These are phyloP conservation scores for Luperina testacea DNA, from an alignment of 2,888 invertebrate genomes.

Conservation along the genomic window DNA sequence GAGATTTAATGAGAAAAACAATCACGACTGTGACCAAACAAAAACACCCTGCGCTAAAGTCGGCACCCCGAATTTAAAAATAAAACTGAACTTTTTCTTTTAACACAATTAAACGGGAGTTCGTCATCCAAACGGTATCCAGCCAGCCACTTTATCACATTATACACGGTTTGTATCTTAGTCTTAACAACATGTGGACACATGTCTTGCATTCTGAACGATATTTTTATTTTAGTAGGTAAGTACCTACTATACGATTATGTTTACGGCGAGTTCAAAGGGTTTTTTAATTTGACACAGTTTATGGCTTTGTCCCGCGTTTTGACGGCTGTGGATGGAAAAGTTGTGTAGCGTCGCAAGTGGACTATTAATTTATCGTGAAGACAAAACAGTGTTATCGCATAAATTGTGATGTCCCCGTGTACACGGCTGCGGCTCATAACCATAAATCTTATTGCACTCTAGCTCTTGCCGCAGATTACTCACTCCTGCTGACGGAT, in stretches of 20 bases:
- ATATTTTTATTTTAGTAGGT: slow-evolving; percentile 83
- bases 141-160: slow-evolving; percentile 82
- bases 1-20: slow-evolving; percentile 53
- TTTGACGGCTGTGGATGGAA: slow-evolving; percentile 78
- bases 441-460: slow-evolving; percentile 62
- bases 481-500: slow-evolving; percentile 53
- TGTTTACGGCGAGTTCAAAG: slow-evolving; percentile 86
- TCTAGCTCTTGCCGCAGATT: slow-evolving; percentile 52
- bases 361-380: slow-evolving; percentile 65
- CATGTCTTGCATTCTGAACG: slow-evolving; percentile 85
- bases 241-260: slow-evolving; percentile 77
- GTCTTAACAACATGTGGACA: slow-evolving; percentile 82
- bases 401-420: slow-evolving; percentile 63
- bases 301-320: slow-evolving; percentile 82
- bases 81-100: slow-evolving; percentile 67
- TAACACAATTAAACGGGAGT: slow-evolving; percentile 70
- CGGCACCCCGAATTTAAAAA: slow-evolving; percentile 68
- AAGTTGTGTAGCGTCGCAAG: slow-evolving; percentile 71
- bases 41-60: slow-evolving; percentile 55
- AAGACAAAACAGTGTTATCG: slow-evolving; percentile 66
- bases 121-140: slow-evolving; percentile 61
- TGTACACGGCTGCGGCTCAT: slow-evolving; percentile 53
- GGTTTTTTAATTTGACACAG: slow-evolving; percentile 88
- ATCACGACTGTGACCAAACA: slow-evolving; percentile 65
- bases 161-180: slow-evolving; percentile 85